Base-by-base conservation (phyloP, 2,888 invertebrate species). In the Tridacna crocea region DNA sequence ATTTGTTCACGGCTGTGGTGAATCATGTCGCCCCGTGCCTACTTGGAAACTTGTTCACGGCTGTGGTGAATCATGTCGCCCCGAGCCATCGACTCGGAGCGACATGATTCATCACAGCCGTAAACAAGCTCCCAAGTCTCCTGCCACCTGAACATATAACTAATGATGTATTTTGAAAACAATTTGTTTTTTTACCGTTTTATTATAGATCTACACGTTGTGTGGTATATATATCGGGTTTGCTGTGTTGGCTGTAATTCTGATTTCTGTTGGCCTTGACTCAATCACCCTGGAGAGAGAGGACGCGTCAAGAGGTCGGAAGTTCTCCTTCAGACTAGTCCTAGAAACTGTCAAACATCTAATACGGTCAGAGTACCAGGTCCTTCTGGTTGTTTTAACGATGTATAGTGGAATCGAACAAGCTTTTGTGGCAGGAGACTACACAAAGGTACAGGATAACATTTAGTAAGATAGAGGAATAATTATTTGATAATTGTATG, bases 341-440 rank as follows among this genome's bases (percentile, higher is more conserved):
- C 58, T 90, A 0, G 88, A 98, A 22, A 99, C 99, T 0, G 97
- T 97, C 82, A 97, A 97, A 93, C 99, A 99, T 93, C 95, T 98
- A 92, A 97, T 97, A 94, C 97, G 85, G 10, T 88, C 98, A 94
- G 97, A 97, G 0, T 97, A 98, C 93, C 98, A 99, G 93, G 97
- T 98, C 91, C 95, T 99, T 15, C 96, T 99, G 58, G 98, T 99
- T 85, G 98, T 99, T 0, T 96, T 99, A 85, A 99, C 99, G 0
- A 95, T 99, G 78, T 99, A 98, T 96, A 98, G 98, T 91, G 99
- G 99, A 79, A 97, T 99, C 96, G 99, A 99, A 94, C 99, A 99
- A 94, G 99, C 98, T 0, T 99, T 98, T 95, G 97, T 98, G 89
- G 97, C 98, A 24, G 98, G 98, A 1, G 95, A 95, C 72, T 95